Evolutionary conservation across 2,888 invertebrate species (phyloP), one percentile per base, ranked within the genome.

Genomic region (Leuctra nigra): DNA sequence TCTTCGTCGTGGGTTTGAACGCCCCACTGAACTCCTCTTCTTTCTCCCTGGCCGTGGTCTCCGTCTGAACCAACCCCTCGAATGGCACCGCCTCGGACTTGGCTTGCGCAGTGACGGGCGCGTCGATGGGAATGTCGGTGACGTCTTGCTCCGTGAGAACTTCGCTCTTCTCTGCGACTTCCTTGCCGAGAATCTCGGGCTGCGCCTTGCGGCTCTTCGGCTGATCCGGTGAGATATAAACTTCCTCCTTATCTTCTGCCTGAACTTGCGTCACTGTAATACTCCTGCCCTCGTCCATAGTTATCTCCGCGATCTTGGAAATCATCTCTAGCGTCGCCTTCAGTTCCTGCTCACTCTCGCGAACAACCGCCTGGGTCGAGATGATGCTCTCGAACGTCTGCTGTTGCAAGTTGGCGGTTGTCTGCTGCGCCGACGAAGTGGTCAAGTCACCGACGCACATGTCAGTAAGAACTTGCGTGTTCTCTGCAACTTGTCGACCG

Each of bases 401-500:
- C 64, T 57, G 70, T 68, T 63, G 56, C 18, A 61, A 20, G 24
- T 52, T 60, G 16, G 61, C 61, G 24, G 25, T 55, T 20, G 65
- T 71, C 29, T 67, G 53, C 64, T 72, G 67, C 54, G 72, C 56
- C n/a, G 69, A 36, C 7, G 55, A 6, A 20, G 57, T 57, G 7
- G 71, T 63, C 35, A 70, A 67, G 60, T 66, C 59, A 14, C 66
- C 70, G 2, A 67, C 64, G 57, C 66, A 67, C 55, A 68, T 66
- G 3, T 68, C 69, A n/a, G 69, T 47, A 9, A 55, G 44, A 9
- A 57, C 48, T 25, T 67, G 63, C 18, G 64, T 64, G 44, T 64
- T 73, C 62, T 81, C 80, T 53, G 75, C 71, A 11, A 69, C 59
- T 56, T 73, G 70, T 33, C 72, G 72, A 64, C 77, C 73, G 22